Conservation (phyloP, 1,140 invertebrate genomes). For the Wiebesia pumilae region DNA sequence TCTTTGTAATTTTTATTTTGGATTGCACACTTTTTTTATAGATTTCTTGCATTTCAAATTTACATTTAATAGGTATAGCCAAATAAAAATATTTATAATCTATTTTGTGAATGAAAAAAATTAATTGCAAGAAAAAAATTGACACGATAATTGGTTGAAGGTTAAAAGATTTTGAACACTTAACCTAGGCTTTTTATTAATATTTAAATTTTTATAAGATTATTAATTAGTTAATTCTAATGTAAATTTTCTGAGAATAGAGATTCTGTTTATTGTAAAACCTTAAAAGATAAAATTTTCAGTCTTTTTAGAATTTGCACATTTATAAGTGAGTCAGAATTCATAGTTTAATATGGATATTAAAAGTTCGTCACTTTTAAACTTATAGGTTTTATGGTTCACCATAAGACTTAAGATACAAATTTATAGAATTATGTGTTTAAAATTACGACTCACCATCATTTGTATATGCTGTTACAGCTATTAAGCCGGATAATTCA, state of each 20-base stretch:
- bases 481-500: slow-evolving; percentile 72
- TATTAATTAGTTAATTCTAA: no score
- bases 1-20: background rate
- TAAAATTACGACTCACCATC: slow-evolving; percentile 72
- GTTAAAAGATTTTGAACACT: background rate
- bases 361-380: no score
- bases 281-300: no score
- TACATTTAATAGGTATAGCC: background rate
- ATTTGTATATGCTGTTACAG: slow-evolving; percentile 75
- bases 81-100: background rate
- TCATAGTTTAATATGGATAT: no score
- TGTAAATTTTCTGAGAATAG: no score
- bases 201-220: no score
- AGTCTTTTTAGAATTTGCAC: no score
- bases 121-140: background rate
- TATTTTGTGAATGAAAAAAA: background rate
- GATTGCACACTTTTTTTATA: background rate
- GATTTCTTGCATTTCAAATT: background rate
- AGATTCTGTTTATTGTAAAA: no score
- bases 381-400: no score
- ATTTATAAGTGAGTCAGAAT: no score
- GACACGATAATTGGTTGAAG: background rate
- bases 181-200: no score
- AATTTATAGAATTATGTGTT: background rate
- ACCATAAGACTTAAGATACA: no score